Evolutionary conservation across 2,113 vertebrate genomes (phyloP).

Genomic region (Uropsilus gracilis): DNA sequence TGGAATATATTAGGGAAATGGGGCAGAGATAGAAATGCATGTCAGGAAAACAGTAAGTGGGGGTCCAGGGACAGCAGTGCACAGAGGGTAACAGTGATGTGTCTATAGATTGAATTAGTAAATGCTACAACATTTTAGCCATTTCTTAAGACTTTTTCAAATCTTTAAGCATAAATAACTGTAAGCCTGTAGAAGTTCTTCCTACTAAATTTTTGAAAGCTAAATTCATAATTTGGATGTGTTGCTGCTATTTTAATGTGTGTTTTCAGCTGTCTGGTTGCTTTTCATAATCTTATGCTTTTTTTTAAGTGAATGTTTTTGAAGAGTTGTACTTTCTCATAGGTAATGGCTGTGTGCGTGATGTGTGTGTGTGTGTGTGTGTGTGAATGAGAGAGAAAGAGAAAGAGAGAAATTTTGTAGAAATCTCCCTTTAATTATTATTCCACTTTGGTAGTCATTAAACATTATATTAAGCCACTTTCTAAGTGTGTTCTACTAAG

Average conservation of each 20-base stretch:
- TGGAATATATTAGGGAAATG: not conserved
- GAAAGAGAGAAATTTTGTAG: not conserved
- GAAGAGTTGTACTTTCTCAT: not conserved
- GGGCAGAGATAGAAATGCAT: not conserved
- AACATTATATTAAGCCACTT: not conserved
- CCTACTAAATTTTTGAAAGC: not conserved
- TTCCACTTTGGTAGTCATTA: slow-evolving; percentile 1
- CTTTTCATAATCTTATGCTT: not conserved
- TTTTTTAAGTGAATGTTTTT: not conserved
- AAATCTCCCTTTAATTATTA: not conserved
- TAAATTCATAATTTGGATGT: not conserved
- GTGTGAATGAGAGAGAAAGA: too few species aligned
- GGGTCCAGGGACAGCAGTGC: not conserved
- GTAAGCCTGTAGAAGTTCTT: not conserved
- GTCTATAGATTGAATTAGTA: not conserved
- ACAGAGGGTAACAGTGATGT: not conserved
- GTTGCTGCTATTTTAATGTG: not conserved
- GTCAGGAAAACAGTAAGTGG: not conserved
- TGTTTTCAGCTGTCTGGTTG: not conserved
- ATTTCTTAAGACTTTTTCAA: not conserved
- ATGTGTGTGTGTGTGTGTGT: too few species aligned
- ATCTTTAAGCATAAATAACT: not conserved
- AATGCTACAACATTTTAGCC: not conserved
- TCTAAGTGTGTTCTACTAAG: not conserved
- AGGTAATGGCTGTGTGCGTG: not conserved